phyloP scores from a whole-genome alignment of 2,888 invertebrate genomes.

The Drosophila limbata region DNA sequence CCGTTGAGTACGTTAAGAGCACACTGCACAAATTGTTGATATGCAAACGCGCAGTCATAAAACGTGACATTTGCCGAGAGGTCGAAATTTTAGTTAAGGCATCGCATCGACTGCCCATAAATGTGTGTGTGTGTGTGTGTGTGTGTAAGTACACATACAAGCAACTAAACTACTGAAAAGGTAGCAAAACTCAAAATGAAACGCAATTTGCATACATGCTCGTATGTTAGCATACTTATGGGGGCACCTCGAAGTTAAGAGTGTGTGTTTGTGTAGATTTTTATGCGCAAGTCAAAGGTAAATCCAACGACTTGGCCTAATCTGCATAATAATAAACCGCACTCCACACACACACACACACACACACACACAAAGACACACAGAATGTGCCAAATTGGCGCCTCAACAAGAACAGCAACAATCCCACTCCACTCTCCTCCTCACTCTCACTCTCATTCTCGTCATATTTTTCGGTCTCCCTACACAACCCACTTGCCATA shows the following conservation, averaged over 20 bases:
- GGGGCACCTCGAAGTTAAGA: slow-evolving; percentile 6
- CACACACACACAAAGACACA: slow-evolving; percentile 29
- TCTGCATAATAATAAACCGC: slow-evolving; percentile 80
- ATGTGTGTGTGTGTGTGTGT: slow-evolving; percentile 27
- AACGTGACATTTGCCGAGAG: slow-evolving; percentile 77
- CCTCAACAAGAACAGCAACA: slow-evolving; percentile 15
- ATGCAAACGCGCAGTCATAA: slow-evolving; percentile 68
- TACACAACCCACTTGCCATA: slow-evolving; percentile 56
- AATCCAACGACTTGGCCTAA: slow-evolving; percentile 69
- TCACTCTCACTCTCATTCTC: neutral
- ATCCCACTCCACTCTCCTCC: neutral
- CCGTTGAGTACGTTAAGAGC: slow-evolving; percentile 30
- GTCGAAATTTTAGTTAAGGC: slow-evolving; percentile 53
- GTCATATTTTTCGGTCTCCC: neutral
- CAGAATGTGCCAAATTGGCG: slow-evolving; percentile 61
- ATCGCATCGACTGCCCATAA: slow-evolving; percentile 60
- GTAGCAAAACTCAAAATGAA: slow-evolving; percentile 68
- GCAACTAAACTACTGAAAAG: slow-evolving; percentile 37
- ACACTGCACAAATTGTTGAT: slow-evolving; percentile 58
- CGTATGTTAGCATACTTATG: slow-evolving; percentile 15
- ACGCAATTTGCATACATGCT: slow-evolving; percentile 67
- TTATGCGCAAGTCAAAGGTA: slow-evolving; percentile 61
- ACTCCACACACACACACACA: slow-evolving; percentile 23
- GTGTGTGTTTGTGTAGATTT: slow-evolving; percentile 37
- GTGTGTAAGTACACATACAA: slow-evolving; percentile 7